A percentile compares a stretch with the other conserved stretches of the same genome.
phyloP scores from a whole-genome alignment of 2,797 vertebrate species.

The Synaphobranchus kaupii region DNA sequence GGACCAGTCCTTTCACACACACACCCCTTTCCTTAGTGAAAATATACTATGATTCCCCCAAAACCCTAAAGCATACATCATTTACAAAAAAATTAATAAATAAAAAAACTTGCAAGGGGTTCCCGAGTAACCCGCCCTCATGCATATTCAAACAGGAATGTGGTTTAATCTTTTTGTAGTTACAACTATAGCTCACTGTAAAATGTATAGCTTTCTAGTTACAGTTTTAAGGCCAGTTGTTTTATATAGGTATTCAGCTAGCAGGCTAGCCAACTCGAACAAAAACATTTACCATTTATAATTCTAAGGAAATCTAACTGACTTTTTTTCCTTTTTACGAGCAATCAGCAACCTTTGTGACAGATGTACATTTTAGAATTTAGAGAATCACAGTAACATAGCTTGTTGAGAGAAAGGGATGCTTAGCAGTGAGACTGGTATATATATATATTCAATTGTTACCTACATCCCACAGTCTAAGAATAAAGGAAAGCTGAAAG shows the following conservation, averaged over 20 bases:
- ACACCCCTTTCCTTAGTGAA: neutral
- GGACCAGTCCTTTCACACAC: neutral
- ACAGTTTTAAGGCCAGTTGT: neutral
- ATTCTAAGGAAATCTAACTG: neutral
- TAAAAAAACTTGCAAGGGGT: neutral
- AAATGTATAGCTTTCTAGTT: neutral
- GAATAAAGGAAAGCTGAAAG: neutral
- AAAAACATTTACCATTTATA: neutral
- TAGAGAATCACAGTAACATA: neutral
- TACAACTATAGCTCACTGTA: neutral
- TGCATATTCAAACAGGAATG: neutral
- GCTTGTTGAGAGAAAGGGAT: neutral
- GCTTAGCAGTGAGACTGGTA: neutral
- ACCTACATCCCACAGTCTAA: slow-evolving; percentile 1
- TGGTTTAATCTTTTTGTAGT: neutral
- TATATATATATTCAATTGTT: neutral
- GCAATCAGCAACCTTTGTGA: neutral
- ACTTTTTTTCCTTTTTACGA: neutral
- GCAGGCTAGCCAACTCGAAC: neutral
- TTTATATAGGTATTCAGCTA: neutral
- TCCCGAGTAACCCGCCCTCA: neutral
- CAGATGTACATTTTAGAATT: neutral
- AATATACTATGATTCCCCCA: neutral
- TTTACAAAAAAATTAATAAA: neutral
- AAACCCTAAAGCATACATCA: neutral